Evolutionary conservation across 2,888 invertebrate genomes (phyloP), one percentile per base, ranked within the genome.

Genomic region (Frankliniella fusca): DNA sequence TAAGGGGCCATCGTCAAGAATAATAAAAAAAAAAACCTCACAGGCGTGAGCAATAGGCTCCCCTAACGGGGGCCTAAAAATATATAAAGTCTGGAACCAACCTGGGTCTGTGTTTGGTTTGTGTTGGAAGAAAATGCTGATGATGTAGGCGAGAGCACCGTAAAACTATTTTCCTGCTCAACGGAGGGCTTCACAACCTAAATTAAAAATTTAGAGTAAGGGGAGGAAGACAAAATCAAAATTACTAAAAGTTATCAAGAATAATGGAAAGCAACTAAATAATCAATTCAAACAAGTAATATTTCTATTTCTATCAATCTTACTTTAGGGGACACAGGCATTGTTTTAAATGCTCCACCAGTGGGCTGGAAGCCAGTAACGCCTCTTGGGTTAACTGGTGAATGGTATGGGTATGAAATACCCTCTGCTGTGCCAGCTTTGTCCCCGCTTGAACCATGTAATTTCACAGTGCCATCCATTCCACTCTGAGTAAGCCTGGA

Each of bases 321-420:
- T 84, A 88, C 89, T 86, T 91, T 91, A 48, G 91, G 91, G 84
- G 90, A 91, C 80, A 89, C 88, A 7, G 94, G 95, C 90, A 96
- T 94, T 23, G 96, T 95, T 88, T 96, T 96, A 87, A 97, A 97
- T 76, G 97, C 97, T 28, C 97, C 96, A 81, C 96, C 96, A 82
- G 95, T 96, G 0, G 97, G 97, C 88, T 97, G 97, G 90, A 97
- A 97, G 85, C 94, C 94, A 85, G 94, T 93, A 82, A 95, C 92
- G 80, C 95, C 95, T 80, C 93, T 93, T 28, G 95, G 95, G 89
- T 95, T 95, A 81, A 93, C 91, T 82, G 93, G 93, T 84, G 93
- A 92, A 85, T 90, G 91, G 87, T 92, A 93, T 83, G 92, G 92
- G 86, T 90, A 90, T 1, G 89, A 90, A 84, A 85, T 83, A 48